Evolutionary conservation across 2,888 invertebrate genomes (phyloP), one percentile per base, ranked within the genome.

Genomic region (Orchesella flavescens): DNA sequence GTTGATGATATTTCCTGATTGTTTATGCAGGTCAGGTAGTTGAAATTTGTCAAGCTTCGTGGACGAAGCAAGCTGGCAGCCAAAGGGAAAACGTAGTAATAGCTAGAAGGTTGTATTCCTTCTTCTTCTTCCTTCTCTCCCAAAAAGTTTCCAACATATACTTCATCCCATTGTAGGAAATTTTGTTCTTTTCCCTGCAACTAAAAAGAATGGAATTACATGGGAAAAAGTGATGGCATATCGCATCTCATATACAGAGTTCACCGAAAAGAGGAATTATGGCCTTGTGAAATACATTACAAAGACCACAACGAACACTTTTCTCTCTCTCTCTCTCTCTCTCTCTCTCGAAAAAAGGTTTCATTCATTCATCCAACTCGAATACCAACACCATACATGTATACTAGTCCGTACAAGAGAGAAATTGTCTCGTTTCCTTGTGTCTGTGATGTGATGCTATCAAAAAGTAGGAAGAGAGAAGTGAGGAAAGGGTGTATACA

Each of bases 21-120:
- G 69, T 74, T 43, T 19, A 86, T 86, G 82, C 85, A 83, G 86
- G 85, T 86, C 86, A 86, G 85, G 86, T 86, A 86, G 80, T 69
- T 66, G 84, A 76, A 85, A 86, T 86, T 86, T 86, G 86, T 86
- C 86, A 85, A 81, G 80, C 63, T 72, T 73, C 46, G 73, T 63
- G 55, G 17, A 49, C 24, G 43, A 66, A 66, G 17, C 44, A 66
- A 66, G 23, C 69, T 69, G 69, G 69, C 69, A 69, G 69, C 15
- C 69, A 44, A 65, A 65, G 65, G 65, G 65, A 23, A 43, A 24
- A 65, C 17, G 49, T 2, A 61, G 57, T 57, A n/a, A 21, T 59
- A 4, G 23, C 12, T 12, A 1, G 44, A 7, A 44, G 44, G 9
- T 4, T 12, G 53, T 13, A 69, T 24, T n/a, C n/a, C n/a, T n/a